phyloP scores from a whole-genome alignment of 2,113 vertebrate genomes.

The Neodontobutis hainanensis region DNA sequence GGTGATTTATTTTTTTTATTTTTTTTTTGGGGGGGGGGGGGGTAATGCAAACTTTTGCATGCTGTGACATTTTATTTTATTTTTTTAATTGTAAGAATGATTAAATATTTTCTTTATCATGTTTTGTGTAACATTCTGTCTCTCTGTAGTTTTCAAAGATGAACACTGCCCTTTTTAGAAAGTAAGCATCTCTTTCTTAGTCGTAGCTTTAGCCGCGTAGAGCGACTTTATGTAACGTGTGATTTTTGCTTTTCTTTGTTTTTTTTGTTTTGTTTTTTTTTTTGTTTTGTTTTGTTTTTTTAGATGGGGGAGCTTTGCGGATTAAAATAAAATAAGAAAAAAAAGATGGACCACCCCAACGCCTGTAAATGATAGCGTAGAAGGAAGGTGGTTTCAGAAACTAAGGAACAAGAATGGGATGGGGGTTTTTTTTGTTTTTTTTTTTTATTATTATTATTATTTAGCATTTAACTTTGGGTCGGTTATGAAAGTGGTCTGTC shows the following conservation, averaged over 20 bases:
- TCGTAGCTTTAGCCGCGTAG: slow-evolving; percentile 79
- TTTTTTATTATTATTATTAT: slow-evolving; percentile 25
- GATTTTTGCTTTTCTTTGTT: slow-evolving; percentile 79
- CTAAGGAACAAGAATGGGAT: slow-evolving; percentile 47
- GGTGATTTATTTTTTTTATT: slow-evolving; percentile 19
- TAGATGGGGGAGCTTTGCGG: slow-evolving; percentile 72
- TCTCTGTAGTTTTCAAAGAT: slow-evolving; percentile 78
- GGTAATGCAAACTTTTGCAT: slow-evolving; percentile 63
- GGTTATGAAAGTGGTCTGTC: slow-evolving; percentile 57
- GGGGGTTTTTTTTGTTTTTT: slow-evolving; percentile 35
- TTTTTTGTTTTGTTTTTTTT: no score
- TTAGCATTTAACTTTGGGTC: slow-evolving; percentile 32
- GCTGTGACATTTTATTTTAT: slow-evolving; percentile 70
- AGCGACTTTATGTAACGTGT: slow-evolving; percentile 87
- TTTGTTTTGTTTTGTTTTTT: no score
- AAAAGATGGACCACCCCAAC: slow-evolving; percentile 76
- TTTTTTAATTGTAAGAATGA: slow-evolving; percentile 71
- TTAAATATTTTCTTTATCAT: slow-evolving; percentile 66
- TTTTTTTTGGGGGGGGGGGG: slow-evolving; percentile 40
- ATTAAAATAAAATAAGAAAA: no score
- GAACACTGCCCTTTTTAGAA: slow-evolving; percentile 82
- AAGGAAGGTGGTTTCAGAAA: slow-evolving; percentile 26
- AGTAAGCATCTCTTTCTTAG: slow-evolving; percentile 74
- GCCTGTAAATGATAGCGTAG: slow-evolving; percentile 30
- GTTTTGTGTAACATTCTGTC: slow-evolving; percentile 78